These are phyloP conservation scores for Melanotus villosus DNA, from an alignment of 2,888 invertebrate genomes.

Conservation along the genomic window DNA sequence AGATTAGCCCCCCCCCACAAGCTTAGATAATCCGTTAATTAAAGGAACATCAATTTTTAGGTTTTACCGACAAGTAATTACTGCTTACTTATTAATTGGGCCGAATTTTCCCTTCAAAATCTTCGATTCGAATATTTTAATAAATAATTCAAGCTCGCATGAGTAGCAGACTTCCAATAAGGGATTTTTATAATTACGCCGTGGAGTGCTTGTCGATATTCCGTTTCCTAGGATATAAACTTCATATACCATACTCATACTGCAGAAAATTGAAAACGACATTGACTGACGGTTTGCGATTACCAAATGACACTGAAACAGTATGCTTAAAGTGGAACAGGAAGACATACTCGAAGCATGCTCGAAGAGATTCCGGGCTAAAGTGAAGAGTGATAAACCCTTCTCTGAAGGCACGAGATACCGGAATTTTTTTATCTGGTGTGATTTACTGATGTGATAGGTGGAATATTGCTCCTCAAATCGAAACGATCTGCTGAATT, in stretches of 20 bases:
- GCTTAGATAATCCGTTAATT: neutral
- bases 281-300: constrained; percentile 35
- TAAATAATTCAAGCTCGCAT: too few species aligned
- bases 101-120: too few species aligned
- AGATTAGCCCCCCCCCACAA: neutral
- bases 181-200: too few species aligned
- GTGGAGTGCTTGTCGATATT: too few species aligned
- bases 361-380: constrained; percentile 27
- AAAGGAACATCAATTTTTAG: neutral
- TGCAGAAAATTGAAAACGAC: constrained; percentile 34
- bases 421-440: constrained; percentile 20
- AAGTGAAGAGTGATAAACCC: constrained; percentile 33
- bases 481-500: neutral
- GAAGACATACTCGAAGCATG: constrained; percentile 24
- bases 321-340: constrained; percentile 32
- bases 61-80: neutral
- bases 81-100: too few species aligned
- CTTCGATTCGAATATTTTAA: too few species aligned
- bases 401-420: constrained; percentile 26
- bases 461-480: constrained; percentile 1
- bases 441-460: constrained; percentile 30
- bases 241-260: too few species aligned
- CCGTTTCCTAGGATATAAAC: too few species aligned
- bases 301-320: constrained; percentile 36
- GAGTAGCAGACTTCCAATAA: too few species aligned